Base-by-base conservation (phyloP, 1,140 invertebrate species). In the Nephila pilipes region DNA sequence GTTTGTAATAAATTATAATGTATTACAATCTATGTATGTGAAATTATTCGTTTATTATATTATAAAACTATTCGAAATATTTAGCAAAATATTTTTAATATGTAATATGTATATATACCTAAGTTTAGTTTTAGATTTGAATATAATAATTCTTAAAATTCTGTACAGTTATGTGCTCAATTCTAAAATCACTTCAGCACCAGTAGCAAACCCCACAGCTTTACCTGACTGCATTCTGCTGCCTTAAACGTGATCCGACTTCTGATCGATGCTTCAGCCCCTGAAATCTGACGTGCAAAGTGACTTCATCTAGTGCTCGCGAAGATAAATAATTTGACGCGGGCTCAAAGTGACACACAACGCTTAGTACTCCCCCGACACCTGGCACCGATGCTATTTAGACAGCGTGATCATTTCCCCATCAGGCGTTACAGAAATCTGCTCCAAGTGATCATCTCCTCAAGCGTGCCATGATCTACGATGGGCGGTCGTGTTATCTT, bases 321-420 rank as follows among this genome's bases (percentile, higher is more conserved):
- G 69, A 75, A 32, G 69, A 75, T 75, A 75, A 75, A 75, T 75
- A 75, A 75, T 75, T 75, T 75, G 69, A 75, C 69, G 36, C 29
- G 14, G 32, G 25, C 29, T 32, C 69, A 29, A 32, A 16, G 12
- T 32, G 29, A 32, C 29, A 32, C 25, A 75, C 69, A 75, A 32
- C 69, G 69, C 69, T 75, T 75, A 75, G 69, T 75, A 32, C 14
- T 75, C 69, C 69, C 29, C 4, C 16, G 69, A 75, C 69, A 75
- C 69, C 69, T 75, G 69, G 69, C 69, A 32, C 69, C 69, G 69
- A 75, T 36, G 69, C 29, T 75, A 75, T 75, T 75, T 75, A 75
- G 69, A 75, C 69, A 75, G 69, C 69, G 29, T 36, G 69, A 75
- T 75, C 69, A 75, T 75, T 75, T 75, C 36, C 69, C 32, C 69